Base-by-base conservation (phyloP, 2,113 vertebrate species). In the Neodontobutis hainanensis region DNA sequence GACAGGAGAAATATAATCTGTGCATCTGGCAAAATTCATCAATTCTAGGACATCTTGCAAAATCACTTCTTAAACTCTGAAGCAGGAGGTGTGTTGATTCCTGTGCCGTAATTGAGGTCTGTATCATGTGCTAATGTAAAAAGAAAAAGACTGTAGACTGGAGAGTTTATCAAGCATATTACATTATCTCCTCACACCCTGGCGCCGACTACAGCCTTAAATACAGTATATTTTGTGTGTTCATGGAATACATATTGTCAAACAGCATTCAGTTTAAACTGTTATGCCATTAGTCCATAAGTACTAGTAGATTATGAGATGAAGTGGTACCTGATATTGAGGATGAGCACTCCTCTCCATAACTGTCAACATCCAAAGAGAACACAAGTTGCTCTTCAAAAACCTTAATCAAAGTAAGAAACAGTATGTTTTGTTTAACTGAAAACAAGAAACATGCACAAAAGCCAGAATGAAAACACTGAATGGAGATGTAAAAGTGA, bases 301-400 rank as follows among this genome's bases (percentile, higher is more conserved):
- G 2, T 40, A 8, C 8, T 40, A 32, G 8, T 5, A 12, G 32
- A 59, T 8, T 10, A 40, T 8, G 6, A 36, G 52, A 14, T 55
- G 14, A 47, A 42, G 27, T 27, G 11, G 77, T 82, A 91, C 90
- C 87, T 32, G 57, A 68, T 68, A 65, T 35, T 32, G 70, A 78
- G 4, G 70, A 75, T 9, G 64, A 49, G 50, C 32, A 5, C 6
- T 79, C 69, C 16, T 83, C 77, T 9, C 73, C 83, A 2, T 80
- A 66, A 1, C 82, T 72, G 0, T 79, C 66, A 1, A 87, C 87
- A 56, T 81, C 85, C 82, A 90, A 43, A 44, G 85, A 87, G 36
- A 90, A 78, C 61, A 84, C 69, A 2, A 87, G 77, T 46, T 80
- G 68, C 46, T 91, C 87, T 43, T 85, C 70, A 70, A 87, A 89